phyloP scores from a whole-genome alignment of 1,140 invertebrate species.

The Aphelenchoides avenae region DNA sequence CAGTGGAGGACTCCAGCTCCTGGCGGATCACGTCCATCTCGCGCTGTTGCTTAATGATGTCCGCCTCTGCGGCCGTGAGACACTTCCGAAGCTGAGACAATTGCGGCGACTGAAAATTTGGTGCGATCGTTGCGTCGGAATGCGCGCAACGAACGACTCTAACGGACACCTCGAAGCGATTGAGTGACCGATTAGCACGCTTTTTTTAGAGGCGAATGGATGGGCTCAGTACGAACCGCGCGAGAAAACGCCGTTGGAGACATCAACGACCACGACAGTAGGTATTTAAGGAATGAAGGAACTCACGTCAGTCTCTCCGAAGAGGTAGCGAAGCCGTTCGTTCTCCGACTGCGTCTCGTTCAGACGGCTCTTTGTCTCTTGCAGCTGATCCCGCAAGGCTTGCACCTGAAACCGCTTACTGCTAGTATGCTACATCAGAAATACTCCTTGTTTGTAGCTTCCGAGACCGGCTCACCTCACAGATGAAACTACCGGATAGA shows the following conservation, averaged over 20 bases:
- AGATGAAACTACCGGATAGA: too few species aligned
- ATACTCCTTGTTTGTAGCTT: too few species aligned
- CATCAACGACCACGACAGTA: background rate
- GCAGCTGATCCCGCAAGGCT: slow-evolving; percentile 38
- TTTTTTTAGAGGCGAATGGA: background rate
- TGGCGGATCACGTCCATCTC: slow-evolving; percentile 42
- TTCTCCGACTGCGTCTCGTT: slow-evolving; percentile 30
- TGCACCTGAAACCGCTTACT: slow-evolving; percentile 49
- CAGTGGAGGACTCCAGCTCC: too few species aligned
- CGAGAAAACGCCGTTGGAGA: background rate
- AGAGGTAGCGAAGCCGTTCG: slow-evolving; percentile 32
- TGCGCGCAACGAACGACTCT: slow-evolving; percentile 8
- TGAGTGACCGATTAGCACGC: background rate
- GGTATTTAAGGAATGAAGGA: slow-evolving; percentile 1
- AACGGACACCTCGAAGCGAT: background rate
- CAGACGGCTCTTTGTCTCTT: slow-evolving; percentile 45
- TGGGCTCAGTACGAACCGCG: background rate
- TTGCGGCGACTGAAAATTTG: slow-evolving; percentile 20
- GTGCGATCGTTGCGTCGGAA: background rate
- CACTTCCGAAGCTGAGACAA: slow-evolving; percentile 33
- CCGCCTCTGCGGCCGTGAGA: slow-evolving; percentile 41
- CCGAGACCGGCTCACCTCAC: too few species aligned
- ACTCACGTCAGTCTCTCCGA: slow-evolving; percentile 13
- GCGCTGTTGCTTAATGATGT: slow-evolving; percentile 38
- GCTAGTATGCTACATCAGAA: too few species aligned